Base-by-base conservation (phyloP, 1,140 invertebrate genomes). In the Mylabris phalerata region DNA sequence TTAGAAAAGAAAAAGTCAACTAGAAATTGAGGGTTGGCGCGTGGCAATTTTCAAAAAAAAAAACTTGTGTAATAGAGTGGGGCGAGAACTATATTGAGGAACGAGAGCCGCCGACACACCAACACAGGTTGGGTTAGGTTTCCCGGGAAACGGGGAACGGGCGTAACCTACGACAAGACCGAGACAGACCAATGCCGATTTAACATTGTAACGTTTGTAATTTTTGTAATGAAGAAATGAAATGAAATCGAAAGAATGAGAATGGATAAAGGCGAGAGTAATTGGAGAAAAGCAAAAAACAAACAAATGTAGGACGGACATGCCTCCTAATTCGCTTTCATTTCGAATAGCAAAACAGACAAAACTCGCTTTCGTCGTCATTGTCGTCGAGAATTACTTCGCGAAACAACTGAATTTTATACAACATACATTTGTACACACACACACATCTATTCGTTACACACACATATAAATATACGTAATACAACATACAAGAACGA, bases 101-200 rank as follows among this genome's bases (percentile, higher is more conserved):
- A 39, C 38, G 32, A 32, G 32, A 7, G 9, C 27, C 9, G 40
- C 7, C 46, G 39, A 13, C 32, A 51, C 52, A n/a, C 4, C 52
- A 42, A 3, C 38, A 52, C 50, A 61, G 48, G 44, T 61, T 50
- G 57, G 64, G 54, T 63, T 64, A 60, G 59, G 58, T 56, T 55
- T 50, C 45, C 54, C 46, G 49, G 49, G 39, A 51, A 26, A 50
- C 55, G 49, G 49, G 50, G 41, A 46, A 32, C 60, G 61, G 64
- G 62, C 66, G 65, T 66, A 67, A 69, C 67, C 67, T 66, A 67
- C 61, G 64, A 60, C 65, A 69, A 64, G 62, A 51, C 50, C 25
- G 26, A n/a, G 13, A 13, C 13, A 32, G 27, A 32, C 32, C 32
- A 32, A 7, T 32, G 32, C 32, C 32, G 3, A 32, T 32, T 32